Evolutionary conservation across 1,140 invertebrate species (phyloP).

Genomic region (Globodera ellingtonae): DNA sequence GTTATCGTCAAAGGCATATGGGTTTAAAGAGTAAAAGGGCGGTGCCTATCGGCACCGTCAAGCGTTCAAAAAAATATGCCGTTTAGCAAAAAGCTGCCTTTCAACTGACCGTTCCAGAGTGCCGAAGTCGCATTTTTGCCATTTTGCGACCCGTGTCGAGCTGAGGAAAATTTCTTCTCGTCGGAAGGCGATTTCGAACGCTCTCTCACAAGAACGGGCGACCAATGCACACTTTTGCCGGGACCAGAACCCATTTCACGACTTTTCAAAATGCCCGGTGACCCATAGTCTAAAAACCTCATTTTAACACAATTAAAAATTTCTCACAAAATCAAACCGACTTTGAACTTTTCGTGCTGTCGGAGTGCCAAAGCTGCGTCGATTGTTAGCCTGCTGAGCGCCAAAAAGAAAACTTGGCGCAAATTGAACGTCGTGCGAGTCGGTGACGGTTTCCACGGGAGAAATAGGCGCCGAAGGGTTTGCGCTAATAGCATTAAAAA

Average conservation of each 20-base stretch:
- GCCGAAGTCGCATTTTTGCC: slow-evolving; percentile 10
- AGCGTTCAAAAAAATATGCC: background rate
- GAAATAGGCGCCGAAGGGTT: background rate
- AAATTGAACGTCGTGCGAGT: slow-evolving; percentile 24
- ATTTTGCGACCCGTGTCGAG: background rate
- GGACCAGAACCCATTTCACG: slow-evolving; percentile 16
- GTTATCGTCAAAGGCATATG: background rate
- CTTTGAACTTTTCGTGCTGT: background rate
- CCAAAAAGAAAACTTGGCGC: slow-evolving; percentile 42
- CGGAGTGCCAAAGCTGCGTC: slow-evolving; percentile 30
- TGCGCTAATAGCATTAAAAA: too few relatives aligned
- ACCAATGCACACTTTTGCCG: slow-evolving; percentile 45
- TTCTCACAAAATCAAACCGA: background rate
- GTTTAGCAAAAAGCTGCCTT: background rate
- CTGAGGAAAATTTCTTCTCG: slow-evolving; percentile 1
- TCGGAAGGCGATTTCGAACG: slow-evolving; percentile 18
- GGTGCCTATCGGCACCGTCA: too few relatives aligned
- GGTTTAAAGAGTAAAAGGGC: too few relatives aligned
- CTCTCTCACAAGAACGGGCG: slow-evolving; percentile 37
- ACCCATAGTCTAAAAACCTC: slow-evolving; percentile 22
- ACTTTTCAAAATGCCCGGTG: slow-evolving; percentile 27
- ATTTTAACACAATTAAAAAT: background rate
- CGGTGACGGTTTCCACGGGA: background rate
- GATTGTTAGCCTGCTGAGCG: slow-evolving; percentile 29
- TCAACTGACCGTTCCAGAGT: slow-evolving; percentile 31